Base-by-base conservation (phyloP, 2,888 invertebrate genomes). In the Drosophila niveifrons region DNA sequence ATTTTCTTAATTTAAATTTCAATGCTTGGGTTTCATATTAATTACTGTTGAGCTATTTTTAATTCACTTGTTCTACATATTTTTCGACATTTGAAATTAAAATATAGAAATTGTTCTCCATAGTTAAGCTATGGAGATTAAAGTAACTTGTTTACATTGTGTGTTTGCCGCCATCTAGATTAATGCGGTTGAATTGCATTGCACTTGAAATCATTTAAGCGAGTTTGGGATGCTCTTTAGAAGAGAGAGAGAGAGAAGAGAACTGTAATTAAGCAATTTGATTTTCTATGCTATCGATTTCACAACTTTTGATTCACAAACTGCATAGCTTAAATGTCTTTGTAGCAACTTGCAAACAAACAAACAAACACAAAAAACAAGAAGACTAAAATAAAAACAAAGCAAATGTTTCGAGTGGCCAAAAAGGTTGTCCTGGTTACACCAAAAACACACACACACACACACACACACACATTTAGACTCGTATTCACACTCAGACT, bases 361-460 rank as follows among this genome's bases (percentile, higher is more conserved):
- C 23, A 23, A 23, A 23, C 18, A 28, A 13, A 47, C 13, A 13
- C 11, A 10, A 11, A 6, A 44, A n/a, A 17, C 28, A 29, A 11
- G 53, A 29, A 11, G 53, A 11, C 39, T 47, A 28, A 15, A 31
- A 31, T n/a, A n/a, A 29, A 28, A 28, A 13, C 11, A 10, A 23
- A 47, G 11, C 13, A 62, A 11, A 28, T 47, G 13, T 23, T 23
- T 23, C 23, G 10, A 31, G 10, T 28, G n/a, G 29, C 9, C 29
- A 2, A 29, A 50, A 59, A 15, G 52, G 53, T 53, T 53, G 44
- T 28, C 44, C 53, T 53, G 15, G 64, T 28, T 46, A 47, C 55
- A 28, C 17, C n/a, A 6, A 8, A 31, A 31, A 31, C 3, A 52
- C 36, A 36, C 36, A 4, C 23, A 23, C 23, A 23, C 23, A 1